phyloP scores from a whole-genome alignment of 2,888 invertebrate species.

The Geophilus truncorum region DNA sequence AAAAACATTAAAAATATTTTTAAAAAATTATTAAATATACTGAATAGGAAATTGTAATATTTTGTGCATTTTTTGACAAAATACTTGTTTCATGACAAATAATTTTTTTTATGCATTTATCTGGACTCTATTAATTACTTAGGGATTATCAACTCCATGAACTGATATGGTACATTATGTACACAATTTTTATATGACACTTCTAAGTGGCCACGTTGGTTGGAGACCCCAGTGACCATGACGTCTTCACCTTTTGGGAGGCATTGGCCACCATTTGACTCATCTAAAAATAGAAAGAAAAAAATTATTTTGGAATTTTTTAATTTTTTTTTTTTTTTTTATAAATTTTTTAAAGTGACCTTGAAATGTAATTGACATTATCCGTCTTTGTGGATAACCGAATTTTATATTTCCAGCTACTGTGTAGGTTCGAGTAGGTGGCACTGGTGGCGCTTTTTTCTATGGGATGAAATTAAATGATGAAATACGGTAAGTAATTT shows the following conservation, averaged over 20 bases:
- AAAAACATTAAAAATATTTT: no score
- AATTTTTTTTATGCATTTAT: constrained; percentile 5
- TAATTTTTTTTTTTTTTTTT: not conserved
- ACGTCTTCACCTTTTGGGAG: constrained; percentile 58
- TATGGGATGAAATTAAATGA: constrained; percentile 44
- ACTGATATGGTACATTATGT: constrained; percentile 75
- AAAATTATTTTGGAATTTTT: no score
- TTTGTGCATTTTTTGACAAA: no score
- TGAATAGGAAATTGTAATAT: no score
- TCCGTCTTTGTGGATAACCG: constrained; percentile 84
- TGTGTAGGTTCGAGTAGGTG: constrained; percentile 83
- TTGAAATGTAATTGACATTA: constrained; percentile 84
- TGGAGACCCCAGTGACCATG: constrained; percentile 79
- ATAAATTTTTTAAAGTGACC: constrained; percentile 49
- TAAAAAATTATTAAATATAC: no score
- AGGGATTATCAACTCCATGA: constrained; percentile 61
- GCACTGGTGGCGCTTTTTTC: constrained; percentile 88
- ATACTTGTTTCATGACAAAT: not conserved
- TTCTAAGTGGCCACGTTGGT: constrained; percentile 76
- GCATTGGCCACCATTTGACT: constrained; percentile 51
- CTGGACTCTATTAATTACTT: constrained; percentile 3
- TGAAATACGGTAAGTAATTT: no score
- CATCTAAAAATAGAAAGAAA: constrained; percentile 46
- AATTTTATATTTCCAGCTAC: constrained; percentile 84
- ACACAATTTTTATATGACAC: constrained; percentile 73